These are phyloP conservation scores for Lemur catta DNA, from an alignment of 2,797 vertebrate species.

Conservation along the genomic window DNA sequence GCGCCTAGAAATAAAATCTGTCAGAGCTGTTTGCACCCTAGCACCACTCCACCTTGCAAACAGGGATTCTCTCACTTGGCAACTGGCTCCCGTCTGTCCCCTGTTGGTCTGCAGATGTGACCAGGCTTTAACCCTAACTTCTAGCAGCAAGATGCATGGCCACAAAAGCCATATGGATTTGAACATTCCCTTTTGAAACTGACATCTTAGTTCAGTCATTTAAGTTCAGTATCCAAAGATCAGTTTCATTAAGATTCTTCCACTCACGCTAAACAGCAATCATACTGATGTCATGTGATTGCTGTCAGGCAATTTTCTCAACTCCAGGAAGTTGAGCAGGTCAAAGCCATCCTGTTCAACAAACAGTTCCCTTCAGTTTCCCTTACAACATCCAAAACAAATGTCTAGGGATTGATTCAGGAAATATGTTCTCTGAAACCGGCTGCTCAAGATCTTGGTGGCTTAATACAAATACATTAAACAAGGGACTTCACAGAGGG, in stretches of 20 bases:
- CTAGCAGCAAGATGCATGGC: neutral
- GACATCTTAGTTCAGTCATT: slow-evolving; percentile 18
- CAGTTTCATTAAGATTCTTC: neutral
- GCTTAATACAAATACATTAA: neutral
- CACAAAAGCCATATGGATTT: neutral
- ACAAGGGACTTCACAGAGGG: neutral
- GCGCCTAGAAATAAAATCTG: slow-evolving; percentile 10
- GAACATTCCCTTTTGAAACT: slow-evolving; percentile 13
- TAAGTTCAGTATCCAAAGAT: neutral
- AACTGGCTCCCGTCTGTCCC: slow-evolving; percentile 40
- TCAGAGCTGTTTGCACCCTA: neutral
- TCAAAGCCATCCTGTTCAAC: neutral
- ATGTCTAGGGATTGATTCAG: neutral
- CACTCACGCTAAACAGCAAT: neutral
- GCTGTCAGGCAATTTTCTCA: neutral
- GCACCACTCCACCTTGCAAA: neutral
- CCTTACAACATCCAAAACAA: neutral
- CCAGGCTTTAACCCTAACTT: neutral
- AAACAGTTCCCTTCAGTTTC: neutral
- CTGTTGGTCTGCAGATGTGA: slow-evolving; percentile 24
- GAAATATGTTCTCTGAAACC: neutral
- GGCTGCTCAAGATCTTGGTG: neutral
- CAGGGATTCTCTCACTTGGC: neutral
- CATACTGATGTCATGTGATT: neutral
- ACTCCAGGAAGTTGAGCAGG: neutral